phyloP scores from a whole-genome alignment of 2,113 vertebrate species.

The Corythornis vintsioides region DNA sequence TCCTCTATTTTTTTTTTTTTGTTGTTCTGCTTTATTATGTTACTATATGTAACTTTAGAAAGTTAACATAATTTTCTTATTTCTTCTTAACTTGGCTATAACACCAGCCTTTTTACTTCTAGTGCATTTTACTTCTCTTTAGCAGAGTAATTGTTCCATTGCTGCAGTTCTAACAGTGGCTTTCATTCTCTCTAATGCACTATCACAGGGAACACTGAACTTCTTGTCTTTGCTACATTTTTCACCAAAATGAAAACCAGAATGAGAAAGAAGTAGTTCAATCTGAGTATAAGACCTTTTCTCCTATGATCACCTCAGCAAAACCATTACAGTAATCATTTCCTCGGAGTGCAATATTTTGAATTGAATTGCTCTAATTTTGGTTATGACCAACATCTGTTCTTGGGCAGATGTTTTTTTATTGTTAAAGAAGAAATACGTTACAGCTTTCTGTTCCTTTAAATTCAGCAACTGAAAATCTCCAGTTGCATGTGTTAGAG shows the following conservation, averaged over 20 bases:
- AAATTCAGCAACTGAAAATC: conserved; percentile 21
- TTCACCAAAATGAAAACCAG: conserved; percentile 29
- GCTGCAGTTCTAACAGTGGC: neutral
- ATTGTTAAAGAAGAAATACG: conserved; percentile 33
- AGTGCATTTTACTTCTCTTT: neutral
- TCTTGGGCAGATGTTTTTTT: neutral
- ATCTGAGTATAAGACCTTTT: neutral
- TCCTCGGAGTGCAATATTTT: conserved; percentile 6
- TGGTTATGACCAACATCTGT: conserved; percentile 17
- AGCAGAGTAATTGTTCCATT: neutral
- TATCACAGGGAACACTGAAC: neutral
- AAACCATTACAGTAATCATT: neutral
- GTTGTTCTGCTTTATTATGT: neutral
- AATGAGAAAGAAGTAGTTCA: neutral
- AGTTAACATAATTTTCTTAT: neutral
- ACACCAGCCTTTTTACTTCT: neutral
- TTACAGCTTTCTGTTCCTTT: conserved; percentile 17
- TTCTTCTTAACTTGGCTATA: neutral
- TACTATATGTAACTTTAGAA: neutral
- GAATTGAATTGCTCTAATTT: conserved; percentile 18
- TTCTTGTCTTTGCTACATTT: neutral
- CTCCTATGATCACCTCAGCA: neutral
- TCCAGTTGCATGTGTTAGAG: neutral
- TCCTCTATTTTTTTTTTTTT: neutral
- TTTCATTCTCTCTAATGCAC: neutral